A percentile compares a stretch with the other conserved stretches of the same genome.
Conservation (phyloP, 2,797 vertebrate genomes). For the Eospalax fontanierii region DNA sequence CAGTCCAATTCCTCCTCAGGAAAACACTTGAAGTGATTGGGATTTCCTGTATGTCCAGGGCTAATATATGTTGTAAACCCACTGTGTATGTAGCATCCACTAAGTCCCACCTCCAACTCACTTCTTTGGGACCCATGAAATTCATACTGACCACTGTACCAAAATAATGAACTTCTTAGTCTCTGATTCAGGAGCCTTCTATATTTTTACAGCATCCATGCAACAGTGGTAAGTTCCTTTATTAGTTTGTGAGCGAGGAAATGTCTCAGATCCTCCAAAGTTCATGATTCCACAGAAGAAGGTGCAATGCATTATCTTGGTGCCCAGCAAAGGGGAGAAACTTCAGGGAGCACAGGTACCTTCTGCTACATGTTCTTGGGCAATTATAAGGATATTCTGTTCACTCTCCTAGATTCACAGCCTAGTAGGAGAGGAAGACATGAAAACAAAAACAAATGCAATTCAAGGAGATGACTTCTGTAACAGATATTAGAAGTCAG, state of each 20-base stretch:
- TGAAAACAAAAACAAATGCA: neutral
- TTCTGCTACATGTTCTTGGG: neutral
- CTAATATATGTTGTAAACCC: neutral
- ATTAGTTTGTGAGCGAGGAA: conserved; percentile 16
- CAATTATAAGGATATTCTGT: conserved; percentile 49
- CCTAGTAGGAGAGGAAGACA: neutral
- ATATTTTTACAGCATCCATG: neutral
- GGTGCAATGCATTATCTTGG: conserved; percentile 30
- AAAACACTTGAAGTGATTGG: neutral
- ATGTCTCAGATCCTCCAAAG: conserved; percentile 23
- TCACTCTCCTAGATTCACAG: neutral
- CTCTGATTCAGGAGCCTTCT: neutral
- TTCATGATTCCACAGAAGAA: conserved; percentile 48
- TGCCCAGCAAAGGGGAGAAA: neutral
- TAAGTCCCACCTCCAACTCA: neutral
- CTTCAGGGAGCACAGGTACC: neutral
- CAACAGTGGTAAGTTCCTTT: neutral
- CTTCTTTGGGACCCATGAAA: neutral
- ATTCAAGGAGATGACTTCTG: conserved; percentile 75
- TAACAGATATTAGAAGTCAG: neutral
- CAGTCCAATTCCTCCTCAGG: neutral
- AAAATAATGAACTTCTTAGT: conserved; percentile 3
- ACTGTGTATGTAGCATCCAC: neutral
- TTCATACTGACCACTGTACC: neutral
- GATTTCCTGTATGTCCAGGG: neutral